Evolutionary conservation across 2,888 invertebrate genomes (phyloP).

Genomic region (Cryptocephalus primarius): DNA sequence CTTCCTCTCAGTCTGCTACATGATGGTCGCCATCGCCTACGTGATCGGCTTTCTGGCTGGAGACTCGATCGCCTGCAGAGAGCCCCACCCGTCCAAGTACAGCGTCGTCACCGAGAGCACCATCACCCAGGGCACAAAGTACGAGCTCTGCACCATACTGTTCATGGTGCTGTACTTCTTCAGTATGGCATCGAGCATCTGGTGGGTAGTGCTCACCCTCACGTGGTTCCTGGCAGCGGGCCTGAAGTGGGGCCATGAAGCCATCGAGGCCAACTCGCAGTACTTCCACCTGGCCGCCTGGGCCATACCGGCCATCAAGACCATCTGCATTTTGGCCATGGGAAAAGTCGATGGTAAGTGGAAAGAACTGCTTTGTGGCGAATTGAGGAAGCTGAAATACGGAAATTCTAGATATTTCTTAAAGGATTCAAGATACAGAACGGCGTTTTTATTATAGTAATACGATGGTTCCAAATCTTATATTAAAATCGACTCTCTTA

Average conservation of each 20-base stretch:
- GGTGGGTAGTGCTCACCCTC: constrained; percentile 94
- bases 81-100: constrained; percentile 64
- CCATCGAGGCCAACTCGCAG: constrained; percentile 93
- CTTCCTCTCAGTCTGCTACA: constrained; percentile 90
- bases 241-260: constrained; percentile 96
- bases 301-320: constrained; percentile 93
- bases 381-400: neutral
- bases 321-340: constrained; percentile 89
- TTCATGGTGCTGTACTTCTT: constrained; percentile 96
- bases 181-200: constrained; percentile 92
- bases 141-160: constrained; percentile 79
- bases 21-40: constrained; percentile 89
- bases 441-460: too few species aligned
- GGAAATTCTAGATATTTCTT: too few species aligned
- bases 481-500: too few species aligned
- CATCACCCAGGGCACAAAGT: constrained; percentile 79
- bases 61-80: constrained; percentile 72
- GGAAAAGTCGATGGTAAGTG: constrained; percentile 86
- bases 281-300: constrained; percentile 97
- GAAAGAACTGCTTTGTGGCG: neutral
- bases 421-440: too few species aligned
- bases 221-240: constrained; percentile 97
- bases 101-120: constrained; percentile 68
- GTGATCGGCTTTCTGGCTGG: constrained; percentile 76
- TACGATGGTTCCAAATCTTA: too few species aligned